Percentiles rank a stretch among this genome's conserved stretches.
Evolutionary conservation across 2,888 invertebrate genomes (phyloP).

Genomic region (Ctena decussata): DNA sequence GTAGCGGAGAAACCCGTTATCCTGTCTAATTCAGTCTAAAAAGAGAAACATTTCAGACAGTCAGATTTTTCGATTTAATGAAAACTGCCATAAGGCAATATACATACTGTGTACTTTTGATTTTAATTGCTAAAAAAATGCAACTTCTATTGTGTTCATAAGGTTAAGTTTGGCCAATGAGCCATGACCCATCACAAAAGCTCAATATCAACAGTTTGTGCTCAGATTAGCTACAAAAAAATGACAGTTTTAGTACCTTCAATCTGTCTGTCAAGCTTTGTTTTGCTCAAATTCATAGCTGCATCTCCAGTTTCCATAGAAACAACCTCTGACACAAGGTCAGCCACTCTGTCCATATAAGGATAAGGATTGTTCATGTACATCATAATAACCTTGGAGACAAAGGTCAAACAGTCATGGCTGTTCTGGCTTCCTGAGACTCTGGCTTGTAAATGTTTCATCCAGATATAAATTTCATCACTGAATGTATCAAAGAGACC

Average conservation of each 20-base stretch:
- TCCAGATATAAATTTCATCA: constrained; percentile 74
- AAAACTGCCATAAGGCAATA: no score
- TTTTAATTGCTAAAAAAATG: no score
- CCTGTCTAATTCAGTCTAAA: no score
- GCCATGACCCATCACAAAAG: no score
- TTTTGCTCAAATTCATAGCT: not conserved
- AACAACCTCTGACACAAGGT: constrained; percentile 56
- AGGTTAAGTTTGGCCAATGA: no score
- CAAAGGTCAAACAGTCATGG: constrained; percentile 59
- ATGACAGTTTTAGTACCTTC: constrained; percentile 28
- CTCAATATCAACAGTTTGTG: no score
- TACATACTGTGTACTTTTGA: no score
- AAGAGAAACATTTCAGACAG: no score
- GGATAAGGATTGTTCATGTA: constrained; percentile 77
- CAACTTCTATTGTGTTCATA: no score
- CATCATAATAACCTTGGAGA: constrained; percentile 68
- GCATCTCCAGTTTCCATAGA: constrained; percentile 35
- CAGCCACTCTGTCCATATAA: constrained; percentile 73
- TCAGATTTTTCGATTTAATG: no score
- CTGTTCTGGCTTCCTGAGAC: not conserved
- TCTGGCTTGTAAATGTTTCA: constrained; percentile 49
- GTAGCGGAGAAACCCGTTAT: no score
- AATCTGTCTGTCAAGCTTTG: constrained; percentile 16
- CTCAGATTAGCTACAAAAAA: no score
- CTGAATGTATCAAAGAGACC: constrained; percentile 71